A percentile compares a stretch with the other conserved stretches of the same genome.
phyloP scores from a whole-genome alignment of 2,113 vertebrate species.

The Colistium nudipinnis region DNA sequence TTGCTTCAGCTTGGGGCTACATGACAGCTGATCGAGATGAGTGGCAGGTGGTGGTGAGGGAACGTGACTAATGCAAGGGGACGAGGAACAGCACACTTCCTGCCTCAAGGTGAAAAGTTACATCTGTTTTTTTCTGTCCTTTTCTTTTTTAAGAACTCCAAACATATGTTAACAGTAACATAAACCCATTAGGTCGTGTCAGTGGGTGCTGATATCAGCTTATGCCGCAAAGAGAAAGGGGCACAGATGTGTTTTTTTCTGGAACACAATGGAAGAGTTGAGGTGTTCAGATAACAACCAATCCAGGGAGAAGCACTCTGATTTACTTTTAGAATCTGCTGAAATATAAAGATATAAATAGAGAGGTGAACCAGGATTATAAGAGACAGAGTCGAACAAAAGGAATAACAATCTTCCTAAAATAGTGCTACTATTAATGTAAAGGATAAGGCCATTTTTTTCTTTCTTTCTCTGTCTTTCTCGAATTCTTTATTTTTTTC shows the following conservation, averaged over 20 bases:
- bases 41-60: conserved; percentile 55
- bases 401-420: too few relatives aligned
- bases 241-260: not conserved
- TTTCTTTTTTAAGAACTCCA: not conserved
- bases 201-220: not conserved
- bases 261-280: not conserved
- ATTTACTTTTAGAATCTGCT: not conserved
- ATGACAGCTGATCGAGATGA: conserved; percentile 56
- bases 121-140: conserved; percentile 17
- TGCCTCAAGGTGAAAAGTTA: conserved; percentile 51
- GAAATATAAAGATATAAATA: not conserved
- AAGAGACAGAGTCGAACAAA: not conserved
- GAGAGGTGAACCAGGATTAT: not conserved
- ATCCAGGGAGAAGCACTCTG: too few relatives aligned
- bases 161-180: conserved; percentile 19
- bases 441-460: too few relatives aligned
- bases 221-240: not conserved
- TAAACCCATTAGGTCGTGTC: not conserved
- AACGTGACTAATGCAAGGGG: conserved; percentile 18
- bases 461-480: too few relatives aligned
- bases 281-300: too few relatives aligned
- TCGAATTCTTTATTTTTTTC: too few relatives aligned
- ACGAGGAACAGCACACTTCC: not conserved
- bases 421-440: too few relatives aligned
- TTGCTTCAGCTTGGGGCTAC: conserved; percentile 19